Evolutionary conservation across 2,888 invertebrate genomes (phyloP), one percentile per base, ranked within the genome.

Genomic region (Ormyrus nitidulus): DNA sequence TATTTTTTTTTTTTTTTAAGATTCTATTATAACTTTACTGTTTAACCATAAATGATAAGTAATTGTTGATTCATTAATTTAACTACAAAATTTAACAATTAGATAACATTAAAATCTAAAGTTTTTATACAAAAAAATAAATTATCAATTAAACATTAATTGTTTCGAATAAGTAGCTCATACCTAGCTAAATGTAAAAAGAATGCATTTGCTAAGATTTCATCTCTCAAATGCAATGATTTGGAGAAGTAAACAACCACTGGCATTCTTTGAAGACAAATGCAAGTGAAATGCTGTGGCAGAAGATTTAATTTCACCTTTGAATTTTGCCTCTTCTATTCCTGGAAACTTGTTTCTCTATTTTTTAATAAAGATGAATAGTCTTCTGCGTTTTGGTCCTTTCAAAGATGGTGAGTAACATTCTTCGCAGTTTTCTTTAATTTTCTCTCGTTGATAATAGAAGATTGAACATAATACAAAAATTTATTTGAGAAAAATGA

Each of bases 371-470:
- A 79, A 79, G 65, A 87, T 86, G 87, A 87, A 84, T 70, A 77
- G 85, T 71, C 75, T 87, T 70, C 80, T 84, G 76, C 83, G 85
- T 13, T 85, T 86, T 56, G 84, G 85, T 13, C 83, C 83, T 56
- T 83, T 86, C 19, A 86, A 84, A 64, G 86, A 85, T 59, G 86
- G 87, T 86, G 83, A 19, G 86, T 85, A 46, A 64, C 53, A 6
- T 11, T 19, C 1, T 19, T 19, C 13, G 5, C 44, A 56, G 2
- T 19, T 19, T 19, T 19, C 2, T 19, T 19, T 19, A 1, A 19
- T 19, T 19, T 19, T 19, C 19, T 19, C 19, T 19, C 2, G 19
- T 19, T 1, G 19, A 19, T 19, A 19, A 19, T 19, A 1, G 19
- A 19, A 19, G 19, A 19, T 19, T 19, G 19, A 1, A 19, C 19